phyloP scores from a whole-genome alignment of 2,888 invertebrate species.

The Gymnocheta viridis region DNA sequence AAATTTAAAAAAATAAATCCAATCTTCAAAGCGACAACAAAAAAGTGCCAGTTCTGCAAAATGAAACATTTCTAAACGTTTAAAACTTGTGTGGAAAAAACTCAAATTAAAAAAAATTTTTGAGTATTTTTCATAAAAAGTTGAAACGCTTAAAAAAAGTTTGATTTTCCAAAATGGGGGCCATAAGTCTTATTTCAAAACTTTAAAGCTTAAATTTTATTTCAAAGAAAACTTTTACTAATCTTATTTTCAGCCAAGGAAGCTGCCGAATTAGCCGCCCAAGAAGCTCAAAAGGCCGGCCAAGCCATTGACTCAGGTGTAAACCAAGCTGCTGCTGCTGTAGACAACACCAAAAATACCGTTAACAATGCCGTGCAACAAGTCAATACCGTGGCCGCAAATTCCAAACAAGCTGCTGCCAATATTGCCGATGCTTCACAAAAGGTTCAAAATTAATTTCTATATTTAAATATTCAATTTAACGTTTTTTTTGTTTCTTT shows the following conservation, averaged over 20 bases:
- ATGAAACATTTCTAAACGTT: no score
- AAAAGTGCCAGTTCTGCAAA: no score
- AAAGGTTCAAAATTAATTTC: slow-evolving; percentile 69
- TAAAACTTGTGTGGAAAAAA: no score
- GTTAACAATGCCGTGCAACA: slow-evolving; percentile 77
- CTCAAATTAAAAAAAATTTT: no score
- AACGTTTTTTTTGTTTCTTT: neutral
- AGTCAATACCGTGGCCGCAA: slow-evolving; percentile 76
- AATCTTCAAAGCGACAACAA: no score
- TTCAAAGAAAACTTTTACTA: no score
- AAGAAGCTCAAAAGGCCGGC: slow-evolving; percentile 80
- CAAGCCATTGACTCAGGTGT: slow-evolving; percentile 80
- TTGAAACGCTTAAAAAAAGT: no score
- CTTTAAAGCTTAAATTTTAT: no score
- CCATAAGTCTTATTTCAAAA: no score
- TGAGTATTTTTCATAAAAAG: no score
- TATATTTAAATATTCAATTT: neutral
- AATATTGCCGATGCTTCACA: slow-evolving; percentile 80
- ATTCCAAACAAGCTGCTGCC: slow-evolving; percentile 80
- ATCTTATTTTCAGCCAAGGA: slow-evolving; percentile 77
- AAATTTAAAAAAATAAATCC: no score
- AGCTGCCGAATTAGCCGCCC: slow-evolving; percentile 80
- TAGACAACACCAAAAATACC: slow-evolving; percentile 77
- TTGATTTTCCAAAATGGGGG: no score
- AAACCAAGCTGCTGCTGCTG: slow-evolving; percentile 76